Evolutionary conservation across 2,113 vertebrate species (phyloP), one percentile per base, ranked within the genome.

Genomic region (Egretta garzetta): DNA sequence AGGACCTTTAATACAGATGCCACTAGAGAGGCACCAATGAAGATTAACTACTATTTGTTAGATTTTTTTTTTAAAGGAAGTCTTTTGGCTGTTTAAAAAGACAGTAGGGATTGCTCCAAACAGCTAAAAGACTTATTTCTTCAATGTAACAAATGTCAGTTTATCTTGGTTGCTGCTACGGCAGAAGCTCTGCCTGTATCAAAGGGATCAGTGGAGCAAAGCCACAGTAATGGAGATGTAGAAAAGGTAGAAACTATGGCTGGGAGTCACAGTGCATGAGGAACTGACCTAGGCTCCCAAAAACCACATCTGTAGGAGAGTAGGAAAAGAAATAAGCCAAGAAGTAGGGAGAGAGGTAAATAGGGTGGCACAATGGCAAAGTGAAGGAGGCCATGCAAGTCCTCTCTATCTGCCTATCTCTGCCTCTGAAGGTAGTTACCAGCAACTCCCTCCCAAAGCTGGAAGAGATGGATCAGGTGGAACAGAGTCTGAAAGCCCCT

Each of bases 11-110:
- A 33, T 79, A 49, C 33, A 59, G 71, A 60, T 86, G 67, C 76
- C 1, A 14, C 77, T 67, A n/a, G 89, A 80, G 84, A 43, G 59
- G 76, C 79, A 75, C 26, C 83, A 62, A 43, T 71, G 83, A 86
- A 95, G 88, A 91, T 91, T 74, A 91, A 91, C 88, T 92, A 23
- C 85, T 53, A 14, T 80, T 95, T 95, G 73, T 77, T 90, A 60
- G 67, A 33, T 71, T 88, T 82, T 47, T 93, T 50, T 47, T 47
- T 47, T 50, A 89, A 95, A 88, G 88, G 72, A 93, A 93, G 79
- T 68, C 39, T 91, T 94, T 76, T 37, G 92, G 67, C 62, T 86
- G 62, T 67, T 96, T 89, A 68, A 80, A 92, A 90, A 79, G 73
- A 73, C 73, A 79, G 83, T 56, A 62, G n/a, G 49, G 74, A 70